Evolutionary conservation across 2,113 vertebrate species (phyloP).

Genomic region (Pampusana beccarii): DNA sequence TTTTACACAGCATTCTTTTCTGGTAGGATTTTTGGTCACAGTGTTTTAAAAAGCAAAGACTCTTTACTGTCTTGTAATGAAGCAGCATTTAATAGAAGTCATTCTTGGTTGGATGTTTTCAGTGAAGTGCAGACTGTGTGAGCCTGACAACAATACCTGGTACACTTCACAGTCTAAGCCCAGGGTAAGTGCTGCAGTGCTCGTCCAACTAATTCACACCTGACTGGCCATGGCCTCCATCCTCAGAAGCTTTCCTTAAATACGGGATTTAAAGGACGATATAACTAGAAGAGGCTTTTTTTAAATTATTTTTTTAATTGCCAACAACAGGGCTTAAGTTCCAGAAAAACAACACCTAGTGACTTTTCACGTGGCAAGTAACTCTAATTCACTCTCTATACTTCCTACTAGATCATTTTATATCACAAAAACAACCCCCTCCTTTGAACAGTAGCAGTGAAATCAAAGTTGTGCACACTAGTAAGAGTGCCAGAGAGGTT

Average conservation of each 20-base stretch:
- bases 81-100: not conserved
- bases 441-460: accelerated
- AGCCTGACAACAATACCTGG: not conserved
- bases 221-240: not conserved
- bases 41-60: not conserved
- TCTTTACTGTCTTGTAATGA: not conserved
- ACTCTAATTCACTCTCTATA: not conserved
- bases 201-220: not conserved
- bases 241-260: not conserved
- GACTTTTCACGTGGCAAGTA: not conserved
- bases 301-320: not conserved
- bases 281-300: not conserved
- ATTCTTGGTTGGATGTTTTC: not conserved
- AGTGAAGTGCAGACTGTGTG: not conserved
- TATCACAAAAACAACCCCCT: not conserved
- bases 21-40: not conserved
- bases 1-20: not conserved
- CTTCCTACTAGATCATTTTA: not conserved
- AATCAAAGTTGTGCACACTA: not conserved
- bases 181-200: not conserved
- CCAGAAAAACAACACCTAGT: not conserved
- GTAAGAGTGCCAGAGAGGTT: not conserved
- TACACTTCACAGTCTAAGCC: not conserved
- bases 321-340: not conserved
- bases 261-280: not conserved